Conservation (phyloP, 2,888 invertebrate species). For the Lasioglossum oenotherae region DNA sequence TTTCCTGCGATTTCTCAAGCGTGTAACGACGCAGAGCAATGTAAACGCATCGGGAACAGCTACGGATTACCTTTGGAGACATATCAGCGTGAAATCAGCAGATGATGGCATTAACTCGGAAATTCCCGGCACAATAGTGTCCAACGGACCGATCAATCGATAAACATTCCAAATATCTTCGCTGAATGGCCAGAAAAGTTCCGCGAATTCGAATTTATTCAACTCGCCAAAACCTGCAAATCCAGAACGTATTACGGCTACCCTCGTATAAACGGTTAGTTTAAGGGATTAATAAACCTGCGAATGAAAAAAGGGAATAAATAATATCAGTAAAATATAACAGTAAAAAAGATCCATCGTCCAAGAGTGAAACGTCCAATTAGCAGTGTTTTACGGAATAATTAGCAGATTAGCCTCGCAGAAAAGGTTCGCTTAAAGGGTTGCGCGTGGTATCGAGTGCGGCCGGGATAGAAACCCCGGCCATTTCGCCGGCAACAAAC, state of each 20-base stretch:
- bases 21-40: background rate
- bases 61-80: background rate
- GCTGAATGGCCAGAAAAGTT: background rate
- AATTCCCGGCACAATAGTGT: background rate
- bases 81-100: conserved; percentile 10
- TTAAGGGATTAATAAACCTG: too few relatives aligned
- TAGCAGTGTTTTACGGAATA: background rate
- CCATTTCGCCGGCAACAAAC: background rate
- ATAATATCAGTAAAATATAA: too few relatives aligned
- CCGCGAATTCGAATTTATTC: background rate
- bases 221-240: background rate
- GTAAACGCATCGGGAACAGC: background rate
- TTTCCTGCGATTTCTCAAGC: background rate
- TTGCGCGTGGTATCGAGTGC: background rate
- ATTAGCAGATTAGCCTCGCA: background rate
- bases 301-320: too few relatives aligned
- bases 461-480: background rate
- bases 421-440: background rate
- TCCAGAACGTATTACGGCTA: background rate
- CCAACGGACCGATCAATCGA: background rate
- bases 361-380: too few relatives aligned
- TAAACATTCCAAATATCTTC: background rate
- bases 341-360: too few relatives aligned
- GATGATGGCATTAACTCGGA: background rate
- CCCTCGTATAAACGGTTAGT: too few relatives aligned